phyloP scores from a whole-genome alignment of 2,797 vertebrate genomes.

The Poeciliopsis presidionis region DNA sequence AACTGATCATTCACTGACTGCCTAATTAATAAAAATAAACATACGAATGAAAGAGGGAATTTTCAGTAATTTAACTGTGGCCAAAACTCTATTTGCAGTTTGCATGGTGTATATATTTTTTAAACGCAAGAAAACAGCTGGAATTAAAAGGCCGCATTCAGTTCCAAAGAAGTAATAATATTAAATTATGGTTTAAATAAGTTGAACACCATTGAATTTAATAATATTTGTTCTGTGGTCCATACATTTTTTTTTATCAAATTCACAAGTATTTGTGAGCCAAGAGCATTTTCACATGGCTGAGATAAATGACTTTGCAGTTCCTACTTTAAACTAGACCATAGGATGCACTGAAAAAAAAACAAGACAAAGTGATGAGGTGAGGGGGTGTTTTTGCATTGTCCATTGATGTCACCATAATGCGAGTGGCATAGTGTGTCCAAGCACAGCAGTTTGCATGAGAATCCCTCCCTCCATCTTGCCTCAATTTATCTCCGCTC shows the following conservation, averaged over 20 bases:
- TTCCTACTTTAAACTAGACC: constrained; percentile 32
- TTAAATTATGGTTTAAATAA: not conserved
- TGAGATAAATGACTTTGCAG: not conserved
- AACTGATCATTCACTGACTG: not conserved
- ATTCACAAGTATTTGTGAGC: not conserved
- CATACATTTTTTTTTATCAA: not conserved
- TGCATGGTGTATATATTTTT: not conserved
- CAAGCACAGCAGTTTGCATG: constrained; percentile 72
- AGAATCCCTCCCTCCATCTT: constrained; percentile 70
- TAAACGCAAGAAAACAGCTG: not conserved
- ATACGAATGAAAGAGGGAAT: not conserved
- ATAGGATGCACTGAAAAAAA: constrained; percentile 52
- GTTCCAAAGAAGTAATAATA: not conserved
- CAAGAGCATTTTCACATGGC: not conserved
- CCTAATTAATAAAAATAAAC: not conserved
- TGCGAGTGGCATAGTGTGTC: constrained; percentile 86
- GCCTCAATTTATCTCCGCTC: constrained; percentile 68
- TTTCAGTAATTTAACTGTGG: not conserved
- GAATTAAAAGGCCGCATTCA: not conserved
- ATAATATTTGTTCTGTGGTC: not conserved
- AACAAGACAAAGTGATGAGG: constrained; percentile 23
- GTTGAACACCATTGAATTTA: not conserved
- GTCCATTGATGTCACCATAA: constrained; percentile 79
- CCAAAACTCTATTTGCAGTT: not conserved
- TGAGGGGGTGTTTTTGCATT: constrained; percentile 64